phyloP scores from a whole-genome alignment of 1,140 invertebrate species.

The Penaeus chinensis region DNA sequence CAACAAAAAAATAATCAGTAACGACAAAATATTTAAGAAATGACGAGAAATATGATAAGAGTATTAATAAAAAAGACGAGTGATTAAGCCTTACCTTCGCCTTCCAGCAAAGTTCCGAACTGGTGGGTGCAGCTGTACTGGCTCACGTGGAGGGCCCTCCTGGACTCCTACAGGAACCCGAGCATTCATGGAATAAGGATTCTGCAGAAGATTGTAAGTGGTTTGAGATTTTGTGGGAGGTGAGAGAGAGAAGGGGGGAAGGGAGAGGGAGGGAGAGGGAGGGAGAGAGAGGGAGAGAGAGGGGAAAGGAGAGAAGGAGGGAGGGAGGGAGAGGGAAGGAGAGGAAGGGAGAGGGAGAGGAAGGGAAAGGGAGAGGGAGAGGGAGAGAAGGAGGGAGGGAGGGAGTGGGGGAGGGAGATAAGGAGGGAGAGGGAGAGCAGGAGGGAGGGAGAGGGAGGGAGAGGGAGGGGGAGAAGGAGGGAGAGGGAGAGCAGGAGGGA shows the following conservation, averaged over 20 bases:
- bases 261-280: not conserved
- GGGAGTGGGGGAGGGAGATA: not conserved
- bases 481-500: not conserved
- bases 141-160: constrained; percentile 50
- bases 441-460: too few relatives aligned
- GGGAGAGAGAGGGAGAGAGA: not conserved
- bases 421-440: too few relatives aligned
- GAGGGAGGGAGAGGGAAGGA: not conserved
- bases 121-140: constrained; percentile 58
- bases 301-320: not conserved
- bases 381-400: not conserved
- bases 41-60: too few relatives aligned
- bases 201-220: constrained; percentile 72
- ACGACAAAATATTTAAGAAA: too few relatives aligned
- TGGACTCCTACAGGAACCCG: constrained; percentile 72
- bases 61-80: too few relatives aligned
- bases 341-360: not conserved
- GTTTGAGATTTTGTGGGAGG: not conserved
- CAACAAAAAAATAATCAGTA: too few relatives aligned
- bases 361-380: too few relatives aligned
- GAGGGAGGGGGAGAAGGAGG: not conserved
- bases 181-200: constrained; percentile 73
- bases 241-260: not conserved
- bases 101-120: constrained; percentile 27
- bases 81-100: too few relatives aligned